Evolutionary conservation across 2,113 vertebrate species (phyloP), one percentile per base, ranked within the genome.

Genomic region (Calidris pygmaea): DNA sequence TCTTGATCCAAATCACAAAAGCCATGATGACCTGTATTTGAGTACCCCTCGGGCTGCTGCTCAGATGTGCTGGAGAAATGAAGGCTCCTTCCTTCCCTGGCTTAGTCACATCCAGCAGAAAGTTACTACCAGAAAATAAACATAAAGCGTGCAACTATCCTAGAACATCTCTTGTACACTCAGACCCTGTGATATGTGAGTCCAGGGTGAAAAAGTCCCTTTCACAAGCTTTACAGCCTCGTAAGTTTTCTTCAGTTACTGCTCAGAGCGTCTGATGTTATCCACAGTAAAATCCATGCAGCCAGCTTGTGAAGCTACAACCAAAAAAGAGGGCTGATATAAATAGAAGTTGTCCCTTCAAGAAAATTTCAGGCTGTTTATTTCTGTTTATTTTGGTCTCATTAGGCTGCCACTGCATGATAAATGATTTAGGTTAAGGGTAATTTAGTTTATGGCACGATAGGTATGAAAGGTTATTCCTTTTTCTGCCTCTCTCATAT

Each of bases 371-470:
- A 48, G 50, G 70, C 53, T 75, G 32, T 86, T 92, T 73, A 67
- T 80, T 78, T 74, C 70, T 92, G 53, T 95, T 96, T 89, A 48
- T 82, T 95, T 76, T 87, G 87, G 72, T 94, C 91, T 92, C 95
- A 96, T 97, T 97, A 95, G 79, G 45, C 85, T 73, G 90, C 85
- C 95, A 72, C 84, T 63, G 66, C 62, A 83, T 94, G 97, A 97
- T 93, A 93, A 97, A 97, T 95, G 81, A 86, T 60, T 95, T 93
- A 90, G 66, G 93, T 95, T 94, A 96, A 94, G 84, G 90, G 78
- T 95, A 97, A 95, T 96, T 96, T 97, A 95, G 91, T 97, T 96
- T 97, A 94, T 77, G 96, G 81, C 89, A 97, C 43, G 53, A 41
- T 4, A 73, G 73, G 92, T 93, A 95, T 60, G 67, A 96, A 95